Base-by-base conservation (phyloP, 2,113 vertebrate species). In the Mirounga angustirostris region DNA sequence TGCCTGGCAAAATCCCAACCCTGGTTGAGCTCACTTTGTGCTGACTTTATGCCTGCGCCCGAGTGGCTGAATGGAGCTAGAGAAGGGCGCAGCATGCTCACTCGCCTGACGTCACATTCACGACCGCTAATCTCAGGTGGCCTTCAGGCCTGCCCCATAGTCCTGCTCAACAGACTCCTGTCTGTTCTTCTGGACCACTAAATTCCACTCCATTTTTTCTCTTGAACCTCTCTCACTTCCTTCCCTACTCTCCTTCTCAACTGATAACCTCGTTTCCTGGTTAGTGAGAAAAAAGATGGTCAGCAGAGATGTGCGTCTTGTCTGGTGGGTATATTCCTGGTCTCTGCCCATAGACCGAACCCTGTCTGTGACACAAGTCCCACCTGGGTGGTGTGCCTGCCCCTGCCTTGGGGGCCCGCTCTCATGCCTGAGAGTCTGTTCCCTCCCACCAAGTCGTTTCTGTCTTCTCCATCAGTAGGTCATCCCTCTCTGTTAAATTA, bases 371-470 rank as follows among this genome's bases (percentile, higher is more conserved):
- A 50, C 52, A 43, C 40, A 43, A 4, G 40, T 43, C 40, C 40
- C 40, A 5, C 40, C 40, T 43, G 40, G 54, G 18, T 40, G 28
- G 11, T 0, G 1, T 16, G 19, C 46, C 50, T 61, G 73, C 56
- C 28, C 3, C 43, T 50, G 30, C 18, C 73, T 3, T 1, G 61
- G 5, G 56, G 59, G 13, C 33, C 21, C 19, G 18, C 4, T 18
- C 40, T 65, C 16, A 2, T 0, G 19, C 16, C 4, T 33, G 14
- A 24, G 52, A 1, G 3, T 22, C 46, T 14, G 0, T 28, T n/a
- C 33, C 40, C 12, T 63, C 73, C 33, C 22, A 12, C 28, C 1
- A 3, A 18, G 10, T 52, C 30, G 11, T 5, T 14, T 40, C 82
- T 56, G 11, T 74, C 28, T 30, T 76, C 30, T 91, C 16, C 21